Evolutionary conservation across 1,140 invertebrate genomes (phyloP), one percentile per base, ranked within the genome.

Genomic region (Sinonovacula constricta): DNA sequence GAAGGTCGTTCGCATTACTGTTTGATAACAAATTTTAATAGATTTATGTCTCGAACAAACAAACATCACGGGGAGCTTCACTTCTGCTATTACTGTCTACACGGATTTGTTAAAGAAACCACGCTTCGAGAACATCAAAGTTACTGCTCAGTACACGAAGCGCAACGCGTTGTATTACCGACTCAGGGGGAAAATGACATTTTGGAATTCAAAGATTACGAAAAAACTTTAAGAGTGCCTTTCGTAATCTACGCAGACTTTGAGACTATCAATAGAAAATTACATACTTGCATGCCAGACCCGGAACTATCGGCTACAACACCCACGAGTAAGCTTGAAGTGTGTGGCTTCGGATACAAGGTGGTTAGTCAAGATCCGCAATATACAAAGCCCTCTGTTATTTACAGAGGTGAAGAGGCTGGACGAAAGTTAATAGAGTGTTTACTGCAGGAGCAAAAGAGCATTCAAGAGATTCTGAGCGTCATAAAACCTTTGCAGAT

Each of bases 291-390:
- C 26, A n/a, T n/a, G 2, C 36, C 30, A 3, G 22, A 65, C 22
- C 62, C 62, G 2, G 62, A 33, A 4, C 62, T 7, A 3, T 65
- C 62, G 3, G 62, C 62, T 65, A 65, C 62, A 2, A 65, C 36
- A 3, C 30, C 62, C 24, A 45, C n/a, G n/a, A 65, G 3, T 2
- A 65, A 65, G 22, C 62, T 65, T 2, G 62, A 65, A 5, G 62
- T 49, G 22, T 67, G 63, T 33, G 45, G 63, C 30, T 67, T 67
- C 39, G 63, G 63, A 12, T 67, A 67, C 33, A 67, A 67, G 34
- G 63, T 67, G 5, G 45, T 49, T 14, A 24, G 63, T 49, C 36
- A 67, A 14, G 63, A 67, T 45, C 15, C 28, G 2, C 15, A 28
- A 49, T 67, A 67, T 22, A 63, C 60, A 3, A 63, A 63, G 39